Percentiles rank a stretch among this genome's conserved stretches.
Conservation (phyloP, 2,113 vertebrate genomes). For the Megaceryle torquata region DNA sequence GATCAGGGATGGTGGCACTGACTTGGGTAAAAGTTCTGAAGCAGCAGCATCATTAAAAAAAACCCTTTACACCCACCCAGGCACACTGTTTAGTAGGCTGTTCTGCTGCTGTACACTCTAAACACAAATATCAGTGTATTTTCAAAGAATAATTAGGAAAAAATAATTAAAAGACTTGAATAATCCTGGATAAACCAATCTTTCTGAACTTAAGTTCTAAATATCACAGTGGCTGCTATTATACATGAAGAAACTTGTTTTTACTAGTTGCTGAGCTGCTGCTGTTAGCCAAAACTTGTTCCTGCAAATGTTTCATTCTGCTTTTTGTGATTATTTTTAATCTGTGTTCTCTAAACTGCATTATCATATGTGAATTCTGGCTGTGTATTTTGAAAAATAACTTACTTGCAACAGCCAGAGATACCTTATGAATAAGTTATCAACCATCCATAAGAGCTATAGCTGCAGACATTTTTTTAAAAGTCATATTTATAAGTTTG, state of each 20-base stretch:
- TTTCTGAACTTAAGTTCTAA: background rate
- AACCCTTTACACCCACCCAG: background rate
- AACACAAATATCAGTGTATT: background rate
- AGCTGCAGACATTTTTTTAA: background rate
- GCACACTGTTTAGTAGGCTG: background rate
- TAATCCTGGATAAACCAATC: background rate
- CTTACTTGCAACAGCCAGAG: constrained; percentile 25
- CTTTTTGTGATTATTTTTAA: constrained; percentile 49
- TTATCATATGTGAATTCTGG: constrained; percentile 27
- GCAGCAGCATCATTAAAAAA: background rate
- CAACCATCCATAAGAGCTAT: background rate
- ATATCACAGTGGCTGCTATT: background rate
- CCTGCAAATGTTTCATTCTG: constrained; percentile 4
- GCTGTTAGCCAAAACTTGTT: constrained; percentile 31
- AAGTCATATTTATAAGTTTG: constrained; percentile 13
- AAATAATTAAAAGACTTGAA: background rate
- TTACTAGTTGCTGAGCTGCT: background rate
- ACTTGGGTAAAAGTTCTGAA: background rate
- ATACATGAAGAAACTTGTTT: background rate
- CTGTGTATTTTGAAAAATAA: background rate
- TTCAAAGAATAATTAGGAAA: background rate
- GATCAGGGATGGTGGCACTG: background rate
- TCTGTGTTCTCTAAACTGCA: constrained; percentile 3
- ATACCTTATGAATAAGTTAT: constrained; percentile 41
- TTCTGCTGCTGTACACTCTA: background rate